phyloP scores from a whole-genome alignment of 2,113 vertebrate genomes.

The Promerops cafer region DNA sequence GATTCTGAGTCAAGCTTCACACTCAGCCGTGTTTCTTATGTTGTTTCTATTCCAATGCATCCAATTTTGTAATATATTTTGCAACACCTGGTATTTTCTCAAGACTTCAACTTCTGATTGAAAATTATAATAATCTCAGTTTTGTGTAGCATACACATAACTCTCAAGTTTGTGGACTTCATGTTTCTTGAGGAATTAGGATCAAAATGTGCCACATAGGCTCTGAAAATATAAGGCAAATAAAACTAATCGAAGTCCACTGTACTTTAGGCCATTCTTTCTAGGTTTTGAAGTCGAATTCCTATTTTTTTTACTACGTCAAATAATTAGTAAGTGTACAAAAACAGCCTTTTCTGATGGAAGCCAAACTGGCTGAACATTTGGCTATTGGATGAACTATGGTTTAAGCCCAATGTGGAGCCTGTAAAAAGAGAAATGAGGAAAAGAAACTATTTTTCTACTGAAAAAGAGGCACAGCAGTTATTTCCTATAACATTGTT shows the following conservation, averaged over 20 bases:
- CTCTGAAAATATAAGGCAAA: neutral
- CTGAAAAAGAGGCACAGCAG: neutral
- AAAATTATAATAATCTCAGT: neutral
- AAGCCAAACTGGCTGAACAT: neutral
- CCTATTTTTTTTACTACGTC: neutral
- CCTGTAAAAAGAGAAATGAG: neutral
- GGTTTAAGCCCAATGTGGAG: neutral
- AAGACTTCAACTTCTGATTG: neutral
- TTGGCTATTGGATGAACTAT: neutral
- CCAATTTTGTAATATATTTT: neutral
- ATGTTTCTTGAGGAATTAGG: neutral
- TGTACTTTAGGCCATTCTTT: neutral
- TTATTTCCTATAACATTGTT: neutral
- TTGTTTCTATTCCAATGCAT: neutral
- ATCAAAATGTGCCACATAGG: neutral
- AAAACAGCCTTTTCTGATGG: neutral
- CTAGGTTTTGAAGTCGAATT: neutral
- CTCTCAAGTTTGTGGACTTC: neutral
- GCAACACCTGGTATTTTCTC: neutral
- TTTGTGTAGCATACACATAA: neutral
- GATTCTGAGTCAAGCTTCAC: neutral
- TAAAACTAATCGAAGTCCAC: neutral
- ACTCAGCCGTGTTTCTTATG: neutral
- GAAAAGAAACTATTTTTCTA: neutral
- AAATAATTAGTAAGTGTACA: neutral